phyloP scores from a whole-genome alignment of 2,797 vertebrate species.

The Buceros bicornis region DNA sequence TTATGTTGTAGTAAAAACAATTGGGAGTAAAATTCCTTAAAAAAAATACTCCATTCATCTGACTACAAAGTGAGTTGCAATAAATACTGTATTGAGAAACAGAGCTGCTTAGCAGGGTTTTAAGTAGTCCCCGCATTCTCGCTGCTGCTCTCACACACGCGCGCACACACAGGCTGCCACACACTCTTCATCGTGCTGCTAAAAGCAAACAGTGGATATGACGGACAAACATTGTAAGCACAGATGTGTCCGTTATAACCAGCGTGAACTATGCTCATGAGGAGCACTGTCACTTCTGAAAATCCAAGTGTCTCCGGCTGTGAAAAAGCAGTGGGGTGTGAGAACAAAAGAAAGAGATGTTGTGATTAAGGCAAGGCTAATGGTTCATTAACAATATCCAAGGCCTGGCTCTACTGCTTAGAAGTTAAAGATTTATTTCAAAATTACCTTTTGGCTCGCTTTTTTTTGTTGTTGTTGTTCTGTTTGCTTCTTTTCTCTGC shows the following conservation, averaged over 20 bases:
- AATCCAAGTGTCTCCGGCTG: slow-evolving; percentile 68
- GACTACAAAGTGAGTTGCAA: slow-evolving; percentile 77
- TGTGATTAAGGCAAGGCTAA: slow-evolving; percentile 72
- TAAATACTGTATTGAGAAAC: slow-evolving; percentile 67
- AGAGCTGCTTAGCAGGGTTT: slow-evolving; percentile 65
- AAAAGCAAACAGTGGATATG: slow-evolving; percentile 75
- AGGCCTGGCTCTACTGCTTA: slow-evolving; percentile 14
- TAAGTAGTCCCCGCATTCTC: slow-evolving; percentile 58
- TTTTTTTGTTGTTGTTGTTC: not conserved
- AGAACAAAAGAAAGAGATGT: slow-evolving; percentile 78
- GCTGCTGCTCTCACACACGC: slow-evolving; percentile 43
- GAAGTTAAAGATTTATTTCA: slow-evolving; percentile 64
- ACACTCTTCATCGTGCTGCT: slow-evolving; percentile 66
- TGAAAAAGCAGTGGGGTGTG: slow-evolving; percentile 73
- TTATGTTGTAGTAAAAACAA: slow-evolving; percentile 80
- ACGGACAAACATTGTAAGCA: slow-evolving; percentile 66
- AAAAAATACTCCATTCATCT: slow-evolving; percentile 73
- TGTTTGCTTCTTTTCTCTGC: slow-evolving; percentile 26
- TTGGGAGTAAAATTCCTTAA: slow-evolving; percentile 71
- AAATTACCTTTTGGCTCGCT: slow-evolving; percentile 42
- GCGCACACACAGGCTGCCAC: slow-evolving; percentile 41
- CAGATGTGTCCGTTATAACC: slow-evolving; percentile 79
- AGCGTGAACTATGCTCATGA: slow-evolving; percentile 61
- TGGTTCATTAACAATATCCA: slow-evolving; percentile 71
- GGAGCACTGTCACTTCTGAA: slow-evolving; percentile 75